Conservation (phyloP, 2,888 invertebrate genomes). For the Acronicta psi region DNA sequence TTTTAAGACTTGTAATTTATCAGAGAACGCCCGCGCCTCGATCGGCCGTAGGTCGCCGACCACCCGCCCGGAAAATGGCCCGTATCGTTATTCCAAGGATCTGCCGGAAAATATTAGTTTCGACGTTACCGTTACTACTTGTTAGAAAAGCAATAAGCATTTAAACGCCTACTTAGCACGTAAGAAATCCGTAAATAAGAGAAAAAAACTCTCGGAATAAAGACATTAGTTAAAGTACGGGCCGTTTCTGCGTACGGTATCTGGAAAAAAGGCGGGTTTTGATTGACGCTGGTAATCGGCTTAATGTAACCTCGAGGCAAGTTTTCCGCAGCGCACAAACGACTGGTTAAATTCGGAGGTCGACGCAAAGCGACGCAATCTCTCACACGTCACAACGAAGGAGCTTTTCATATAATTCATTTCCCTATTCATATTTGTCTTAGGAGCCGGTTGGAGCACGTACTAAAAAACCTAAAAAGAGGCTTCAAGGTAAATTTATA, state of each 20-base stretch:
- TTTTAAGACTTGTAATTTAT: conserved; percentile 90
- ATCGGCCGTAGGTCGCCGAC: conserved; percentile 71
- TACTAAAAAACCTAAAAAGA: conserved; percentile 60
- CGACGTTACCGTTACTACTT: conserved; percentile 60
- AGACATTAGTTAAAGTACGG: conserved; percentile 71
- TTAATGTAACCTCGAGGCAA: conserved; percentile 88
- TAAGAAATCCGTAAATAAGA: conserved; percentile 54
- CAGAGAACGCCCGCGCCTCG: conserved; percentile 79
- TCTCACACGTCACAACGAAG: conserved; percentile 86
- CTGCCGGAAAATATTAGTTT: conserved; percentile 66
- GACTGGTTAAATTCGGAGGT: conserved; percentile 88
- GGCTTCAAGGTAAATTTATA: conserved; percentile 41
- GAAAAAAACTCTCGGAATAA: conserved; percentile 55
- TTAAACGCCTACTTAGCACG: conserved; percentile 58
- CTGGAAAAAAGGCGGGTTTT: conserved; percentile 84
- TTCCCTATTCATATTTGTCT: conserved; percentile 88
- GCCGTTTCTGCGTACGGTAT: conserved; percentile 72
- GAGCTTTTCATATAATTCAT: conserved; percentile 88
- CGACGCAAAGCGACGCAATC: conserved; percentile 87
- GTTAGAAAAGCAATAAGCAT: conserved; percentile 65
- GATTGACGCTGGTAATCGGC: conserved; percentile 88
- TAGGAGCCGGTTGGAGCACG: conserved; percentile 77
- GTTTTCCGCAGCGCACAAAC: conserved; percentile 84
- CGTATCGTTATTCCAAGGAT: conserved; percentile 72
- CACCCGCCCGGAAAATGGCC: conserved; percentile 76